Evolutionary conservation across 2,888 invertebrate species (phyloP).

Genomic region (Argyresthia goedartella): DNA sequence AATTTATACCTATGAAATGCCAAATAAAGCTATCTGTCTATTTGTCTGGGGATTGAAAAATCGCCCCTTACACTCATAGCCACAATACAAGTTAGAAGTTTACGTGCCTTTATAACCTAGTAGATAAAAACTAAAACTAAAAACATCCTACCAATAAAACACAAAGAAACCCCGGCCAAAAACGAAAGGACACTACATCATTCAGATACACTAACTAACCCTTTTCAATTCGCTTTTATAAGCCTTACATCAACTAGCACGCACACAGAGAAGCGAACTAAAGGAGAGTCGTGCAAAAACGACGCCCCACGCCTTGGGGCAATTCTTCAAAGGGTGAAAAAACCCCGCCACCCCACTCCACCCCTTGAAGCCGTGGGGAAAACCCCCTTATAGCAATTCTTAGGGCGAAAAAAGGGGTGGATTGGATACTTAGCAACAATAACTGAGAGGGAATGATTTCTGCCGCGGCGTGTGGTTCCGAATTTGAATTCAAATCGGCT

Average conservation of each 20-base stretch:
- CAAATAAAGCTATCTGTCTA: too few relatives aligned
- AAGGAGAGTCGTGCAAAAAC: conserved; percentile 24
- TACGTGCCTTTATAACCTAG: too few relatives aligned
- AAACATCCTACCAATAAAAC: neutral
- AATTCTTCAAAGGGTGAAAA: conserved; percentile 71
- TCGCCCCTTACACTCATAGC: too few relatives aligned
- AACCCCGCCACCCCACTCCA: conserved; percentile 31
- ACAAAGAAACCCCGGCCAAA: too few relatives aligned
- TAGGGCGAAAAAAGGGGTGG: conserved; percentile 68
- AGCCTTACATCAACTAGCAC: conserved; percentile 24
- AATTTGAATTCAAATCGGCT: neutral
- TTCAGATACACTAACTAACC: conserved; percentile 51
- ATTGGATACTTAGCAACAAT: conserved; percentile 63
- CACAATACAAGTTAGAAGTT: too few relatives aligned
- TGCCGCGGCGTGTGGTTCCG: conserved; percentile 17
- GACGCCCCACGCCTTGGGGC: conserved; percentile 58
- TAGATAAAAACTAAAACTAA: neutral
- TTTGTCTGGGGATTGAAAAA: too few relatives aligned
- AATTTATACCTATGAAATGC: too few relatives aligned
- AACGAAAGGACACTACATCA: neutral
- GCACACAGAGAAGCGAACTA: conserved; percentile 33
- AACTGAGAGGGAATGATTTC: conserved; percentile 46
- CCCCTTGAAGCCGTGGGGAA: conserved; percentile 22
- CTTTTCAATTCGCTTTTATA: conserved; percentile 59
- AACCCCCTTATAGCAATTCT: conserved; percentile 64